Base-by-base conservation (phyloP, 2,888 invertebrate species). In the Thyatira batis region DNA sequence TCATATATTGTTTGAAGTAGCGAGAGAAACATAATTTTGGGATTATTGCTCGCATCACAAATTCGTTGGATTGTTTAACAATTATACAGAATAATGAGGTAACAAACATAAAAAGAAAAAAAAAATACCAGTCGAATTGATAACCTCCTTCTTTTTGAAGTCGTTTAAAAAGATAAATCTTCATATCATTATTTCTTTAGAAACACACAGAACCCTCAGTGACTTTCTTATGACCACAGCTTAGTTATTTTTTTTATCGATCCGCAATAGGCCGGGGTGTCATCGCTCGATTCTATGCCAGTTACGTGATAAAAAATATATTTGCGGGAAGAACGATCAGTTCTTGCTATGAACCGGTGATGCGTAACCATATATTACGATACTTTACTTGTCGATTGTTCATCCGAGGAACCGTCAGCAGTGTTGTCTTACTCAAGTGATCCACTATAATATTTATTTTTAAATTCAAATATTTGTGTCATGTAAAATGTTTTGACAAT, bases 251-350 rank as follows among this genome's bases (percentile, higher is more conserved):
- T 39, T 39, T 39, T 39, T 39, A 17, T 53, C 53, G 45, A 39
- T 13, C 39, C 17, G 39, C 17, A 39, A 39, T 39, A 39, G 39
- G 39, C 39, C 17, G 44, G 33, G 30, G 48, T 54, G 25, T 52
- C 25, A 49, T 51, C 43, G 49, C 51, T 51, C 54, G 51, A 51
- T 51, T 54, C 49, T 49, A 49, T 50, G 51, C 39, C 39, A 39
- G 39, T 39, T 17, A 39, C 3, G 8, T 11, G 39, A 39, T 39
- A 39, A 39, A 39, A 39, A 39, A 39, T 17, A 17, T 6, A 11
- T 33, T 33, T 39, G n/a, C 39, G 39, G 39, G 17, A 39, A 39
- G 17, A 39, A 17, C 0, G 13, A 33, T 33, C 10, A 30, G 6
- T 39, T 39, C 39, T 39, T 39, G 8, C 17, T 39, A 17, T 39